Evolutionary conservation across 2,113 vertebrate species (phyloP), one percentile per base, ranked within the genome.

Genomic region (Sturnus vulgaris): DNA sequence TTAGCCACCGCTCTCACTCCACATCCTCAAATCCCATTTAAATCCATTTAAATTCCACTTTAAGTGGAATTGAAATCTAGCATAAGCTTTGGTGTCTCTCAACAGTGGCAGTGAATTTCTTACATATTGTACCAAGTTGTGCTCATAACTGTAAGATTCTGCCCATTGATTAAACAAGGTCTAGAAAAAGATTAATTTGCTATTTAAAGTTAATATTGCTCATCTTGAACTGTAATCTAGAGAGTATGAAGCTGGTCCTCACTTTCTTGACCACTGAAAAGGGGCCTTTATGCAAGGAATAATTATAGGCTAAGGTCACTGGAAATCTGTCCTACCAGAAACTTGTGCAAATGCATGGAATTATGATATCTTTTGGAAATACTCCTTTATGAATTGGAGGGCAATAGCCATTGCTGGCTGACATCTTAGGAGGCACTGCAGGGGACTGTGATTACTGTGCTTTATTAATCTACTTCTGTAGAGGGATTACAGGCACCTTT

Each of bases 181-280:
- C 70, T 95, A 70, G 88, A 90, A 94, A 93, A 93, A 79, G 69
- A 95, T 94, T 89, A 93, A 93, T 87, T 93, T 79, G n/a, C 70
- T 92, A 79, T 95, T 96, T 95, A 87, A 95, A 91, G 78, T 95
- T 95, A 92, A 91, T 92, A 90, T 77, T 90, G 42, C 56, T 93
- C 93, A 90, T 90, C 90, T 90, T 89, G 76, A 83, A 56, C 68
- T 73, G 60, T 95, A 86, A 90, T 83, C 71, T 95, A 88, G 66
- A 30, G 55, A 16, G 50, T 72, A 59, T 11, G 15, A 95, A 80
- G 31, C 70, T 87, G 42, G 35, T 77, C 46, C 66, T 94, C 63
- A 80, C 90, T 82, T 94, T 91, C 55, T 47, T 82, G 78, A 80
- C 35, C 75, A 47, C 39, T 73, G 78, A 61, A 91, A 95, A 86